A percentile compares a stretch with the other conserved stretches of the same genome.
Conservation (phyloP, 2,797 vertebrate genomes). For the Sebastes melanostomus region DNA sequence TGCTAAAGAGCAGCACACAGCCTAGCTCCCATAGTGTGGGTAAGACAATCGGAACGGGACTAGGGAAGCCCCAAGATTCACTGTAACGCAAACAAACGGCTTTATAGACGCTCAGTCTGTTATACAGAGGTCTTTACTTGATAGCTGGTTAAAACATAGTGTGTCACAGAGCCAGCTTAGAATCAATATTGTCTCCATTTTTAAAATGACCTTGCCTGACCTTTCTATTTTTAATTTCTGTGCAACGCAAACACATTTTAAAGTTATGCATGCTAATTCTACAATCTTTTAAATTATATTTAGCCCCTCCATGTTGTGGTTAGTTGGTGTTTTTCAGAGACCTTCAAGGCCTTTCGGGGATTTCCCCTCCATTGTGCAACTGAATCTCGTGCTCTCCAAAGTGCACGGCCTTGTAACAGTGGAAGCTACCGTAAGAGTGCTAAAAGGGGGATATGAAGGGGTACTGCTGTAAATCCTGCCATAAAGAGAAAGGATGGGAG, state of each 20-base stretch:
- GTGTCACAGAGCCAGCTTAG: background rate
- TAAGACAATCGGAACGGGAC: background rate
- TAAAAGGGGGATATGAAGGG: conserved; percentile 55
- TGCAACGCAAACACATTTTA: background rate
- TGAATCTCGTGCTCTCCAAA: conserved; percentile 44
- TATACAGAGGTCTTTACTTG: background rate
- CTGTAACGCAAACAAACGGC: background rate
- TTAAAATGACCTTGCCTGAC: background rate
- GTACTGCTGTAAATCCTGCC: conserved; percentile 66
- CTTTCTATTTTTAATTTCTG: background rate
- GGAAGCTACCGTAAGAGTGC: conserved; percentile 40
- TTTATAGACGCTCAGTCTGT: background rate
- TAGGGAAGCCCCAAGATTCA: background rate
- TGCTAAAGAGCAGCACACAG: background rate
- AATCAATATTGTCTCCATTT: background rate
- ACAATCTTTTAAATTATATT: background rate
- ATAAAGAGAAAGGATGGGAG: conserved; percentile 68
- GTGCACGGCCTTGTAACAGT: conserved; percentile 34
- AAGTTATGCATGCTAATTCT: background rate
- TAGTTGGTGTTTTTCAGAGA: background rate
- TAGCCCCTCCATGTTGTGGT: background rate
- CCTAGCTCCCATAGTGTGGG: background rate
- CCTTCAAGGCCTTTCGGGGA: background rate
- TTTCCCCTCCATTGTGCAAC: conserved; percentile 7
- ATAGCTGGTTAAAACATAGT: background rate